Percentiles rank a stretch among this genome's conserved stretches.
Conservation (phyloP, 1,140 invertebrate species). For the Apocrypta bakeri region DNA sequence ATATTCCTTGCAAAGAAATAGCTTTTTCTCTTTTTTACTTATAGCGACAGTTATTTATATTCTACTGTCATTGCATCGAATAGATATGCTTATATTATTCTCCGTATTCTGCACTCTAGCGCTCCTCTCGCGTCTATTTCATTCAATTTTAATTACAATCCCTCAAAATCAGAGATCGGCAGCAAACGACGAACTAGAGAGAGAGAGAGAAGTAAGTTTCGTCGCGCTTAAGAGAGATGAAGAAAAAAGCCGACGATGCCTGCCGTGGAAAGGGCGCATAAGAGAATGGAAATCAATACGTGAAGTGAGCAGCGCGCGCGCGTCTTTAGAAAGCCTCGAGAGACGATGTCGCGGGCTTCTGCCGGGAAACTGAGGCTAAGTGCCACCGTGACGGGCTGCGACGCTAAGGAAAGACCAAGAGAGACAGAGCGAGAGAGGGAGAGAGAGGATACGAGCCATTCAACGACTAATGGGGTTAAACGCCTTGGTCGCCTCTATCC, state of each 20-base stretch:
- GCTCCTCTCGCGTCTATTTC: constrained; percentile 24
- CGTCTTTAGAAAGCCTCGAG: constrained; percentile 71
- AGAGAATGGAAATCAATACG: constrained; percentile 75
- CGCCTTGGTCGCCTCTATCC: constrained; percentile 59
- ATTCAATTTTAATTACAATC: constrained; percentile 49
- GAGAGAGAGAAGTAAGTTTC: constrained; percentile 28
- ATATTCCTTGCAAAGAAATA: too few relatives aligned
- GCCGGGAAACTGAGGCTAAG: constrained; percentile 47
- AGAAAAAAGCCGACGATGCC: constrained; percentile 10
- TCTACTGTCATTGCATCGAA: too few relatives aligned
- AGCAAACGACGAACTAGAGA: constrained; percentile 44
- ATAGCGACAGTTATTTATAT: too few relatives aligned
- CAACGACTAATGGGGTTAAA: constrained; percentile 73
- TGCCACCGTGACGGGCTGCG: constrained; percentile 49
- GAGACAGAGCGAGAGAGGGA: constrained; percentile 53
- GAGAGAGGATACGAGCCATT: constrained; percentile 63
- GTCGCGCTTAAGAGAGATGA: constrained; percentile 34
- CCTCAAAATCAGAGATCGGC: constrained; percentile 42
- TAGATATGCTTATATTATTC: too few relatives aligned
- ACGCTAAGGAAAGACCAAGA: constrained; percentile 53
- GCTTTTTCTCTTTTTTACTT: not conserved
- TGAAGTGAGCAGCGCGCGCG: constrained; percentile 70
- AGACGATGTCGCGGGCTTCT: constrained; percentile 59
- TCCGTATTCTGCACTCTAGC: constrained; percentile 25
- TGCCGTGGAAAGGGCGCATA: constrained; percentile 64